phyloP scores from a whole-genome alignment of 2,888 invertebrate genomes.

The Cosmia pyralina region DNA sequence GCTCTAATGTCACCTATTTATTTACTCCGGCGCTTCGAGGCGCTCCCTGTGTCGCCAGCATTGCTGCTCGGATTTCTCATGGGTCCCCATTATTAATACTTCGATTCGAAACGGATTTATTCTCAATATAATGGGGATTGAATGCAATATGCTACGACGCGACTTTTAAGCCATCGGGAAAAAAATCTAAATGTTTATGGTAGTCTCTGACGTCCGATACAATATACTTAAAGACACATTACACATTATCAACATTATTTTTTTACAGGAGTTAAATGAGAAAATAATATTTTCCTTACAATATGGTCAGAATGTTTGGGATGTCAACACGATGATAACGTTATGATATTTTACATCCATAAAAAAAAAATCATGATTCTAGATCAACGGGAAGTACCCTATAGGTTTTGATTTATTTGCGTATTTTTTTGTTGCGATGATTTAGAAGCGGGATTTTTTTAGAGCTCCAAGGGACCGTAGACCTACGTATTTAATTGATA shows the following conservation, averaged over 20 bases:
- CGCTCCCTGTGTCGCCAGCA: slow-evolving; percentile 26
- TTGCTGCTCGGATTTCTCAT: slow-evolving; percentile 68
- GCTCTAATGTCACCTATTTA: slow-evolving; percentile 62
- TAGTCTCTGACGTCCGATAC: too few species aligned
- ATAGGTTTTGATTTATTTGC: too few species aligned
- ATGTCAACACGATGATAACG: background rate
- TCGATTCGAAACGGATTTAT: slow-evolving; percentile 68
- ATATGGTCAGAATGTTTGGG: background rate
- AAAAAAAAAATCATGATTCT: too few species aligned
- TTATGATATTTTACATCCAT: background rate
- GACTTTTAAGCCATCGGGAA: slow-evolving; percentile 14
- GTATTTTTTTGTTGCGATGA: too few species aligned
- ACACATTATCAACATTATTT: too few species aligned
- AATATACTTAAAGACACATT: too few species aligned
- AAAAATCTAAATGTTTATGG: slow-evolving; percentile 1
- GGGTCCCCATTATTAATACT: slow-evolving; percentile 67
- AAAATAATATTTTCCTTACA: background rate
- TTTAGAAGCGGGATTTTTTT: too few species aligned
- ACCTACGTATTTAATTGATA: too few species aligned
- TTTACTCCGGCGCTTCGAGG: slow-evolving; percentile 50
- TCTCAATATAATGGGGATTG: slow-evolving; percentile 63
- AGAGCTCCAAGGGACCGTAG: too few species aligned
- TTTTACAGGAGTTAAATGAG: too few species aligned
- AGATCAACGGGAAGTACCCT: too few species aligned
- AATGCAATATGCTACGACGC: slow-evolving; percentile 27